Percentiles rank a stretch among this genome's conserved stretches.
These are phyloP conservation scores for Trichogramma pretiosum DNA, from an alignment of 1,140 invertebrate genomes.

Conservation along the genomic window DNA sequence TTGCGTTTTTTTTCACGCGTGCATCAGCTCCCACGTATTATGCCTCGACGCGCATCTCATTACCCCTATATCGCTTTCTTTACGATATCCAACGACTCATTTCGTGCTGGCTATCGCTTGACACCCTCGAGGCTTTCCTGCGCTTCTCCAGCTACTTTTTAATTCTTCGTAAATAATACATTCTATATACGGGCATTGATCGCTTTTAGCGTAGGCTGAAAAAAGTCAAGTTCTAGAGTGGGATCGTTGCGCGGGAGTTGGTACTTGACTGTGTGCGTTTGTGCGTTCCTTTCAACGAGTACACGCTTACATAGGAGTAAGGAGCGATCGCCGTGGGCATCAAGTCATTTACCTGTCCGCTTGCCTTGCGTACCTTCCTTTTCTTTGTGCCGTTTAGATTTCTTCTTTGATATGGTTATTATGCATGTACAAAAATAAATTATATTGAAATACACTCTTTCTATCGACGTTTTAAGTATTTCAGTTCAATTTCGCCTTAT, in stretches of 20 bases:
- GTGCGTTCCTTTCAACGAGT: constrained; percentile 7
- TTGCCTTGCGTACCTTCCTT: constrained; percentile 2
- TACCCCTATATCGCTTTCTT: constrained; percentile 44
- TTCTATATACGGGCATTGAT: no score
- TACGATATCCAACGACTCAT: constrained; percentile 38
- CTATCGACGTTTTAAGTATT: no score
- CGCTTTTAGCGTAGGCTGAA: no score
- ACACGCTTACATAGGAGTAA: constrained; percentile 4
- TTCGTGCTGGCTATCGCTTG: constrained; percentile 26
- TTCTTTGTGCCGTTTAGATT: constrained; percentile 10
- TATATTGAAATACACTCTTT: no score
- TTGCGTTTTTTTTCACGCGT: constrained; percentile 9
- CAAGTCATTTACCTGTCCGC: background rate
- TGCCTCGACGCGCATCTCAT: constrained; percentile 40
- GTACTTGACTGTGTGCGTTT: background rate
- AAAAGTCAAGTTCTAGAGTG: no score
- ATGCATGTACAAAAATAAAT: no score
- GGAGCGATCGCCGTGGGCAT: constrained; percentile 8
- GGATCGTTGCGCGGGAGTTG: background rate
- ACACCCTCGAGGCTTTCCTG: background rate
- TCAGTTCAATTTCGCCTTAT: no score
- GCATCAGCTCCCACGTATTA: constrained; percentile 27
- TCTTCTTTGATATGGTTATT: constrained; percentile 12
- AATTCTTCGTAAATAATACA: no score
- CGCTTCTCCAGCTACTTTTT: no score